Evolutionary conservation across 1,140 invertebrate species (phyloP), one percentile per base, ranked within the genome.

Genomic region (Brachionus rotundiformis): DNA sequence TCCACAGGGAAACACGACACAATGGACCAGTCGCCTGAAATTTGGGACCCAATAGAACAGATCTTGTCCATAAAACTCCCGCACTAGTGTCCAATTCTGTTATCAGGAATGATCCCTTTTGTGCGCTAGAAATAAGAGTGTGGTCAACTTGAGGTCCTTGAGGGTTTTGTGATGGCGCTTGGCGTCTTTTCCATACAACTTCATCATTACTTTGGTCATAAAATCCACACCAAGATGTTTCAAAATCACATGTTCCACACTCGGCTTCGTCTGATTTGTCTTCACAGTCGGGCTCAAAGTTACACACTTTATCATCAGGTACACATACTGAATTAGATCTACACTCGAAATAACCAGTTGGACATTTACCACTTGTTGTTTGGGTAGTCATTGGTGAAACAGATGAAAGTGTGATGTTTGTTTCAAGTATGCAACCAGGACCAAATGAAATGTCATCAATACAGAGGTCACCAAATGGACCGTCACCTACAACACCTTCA

Each of bases 81-180:
- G 81, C 63, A 29, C 82, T 82, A 19, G 63, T 75, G 83, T 93
- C 92, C 3, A 73, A 31, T 44, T 73, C 39, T 0, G 68, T 73
- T 1, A 73, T 31, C 4, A 73, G 6, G 6, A 73, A 73, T 25
- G 33, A 73, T 11, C 68, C 68, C 33, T 93, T 91, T 84, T 92
- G 92, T 88, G 93, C 90, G 39, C 82, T 61, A 10, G 44, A 82
- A 33, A 71, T 68, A 3, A 79, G 63, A 0, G 93, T 93, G 84
- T 93, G 92, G 85, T 93, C 93, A 83, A 89, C 90, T 3, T 90
- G 90, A 0, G 92, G 93, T 6, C 93, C 93, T 0, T 92, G 89
- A 19, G 82, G 75, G 13, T 84, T 84, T 29, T 92, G 91, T 0
- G 92, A 92, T 16, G 89, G 88, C 49, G 89, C 90, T 83, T 91